A percentile compares a stretch with the other conserved stretches of the same genome.
phyloP scores from a whole-genome alignment of 2,113 vertebrate genomes.

The Monopterus albus region DNA sequence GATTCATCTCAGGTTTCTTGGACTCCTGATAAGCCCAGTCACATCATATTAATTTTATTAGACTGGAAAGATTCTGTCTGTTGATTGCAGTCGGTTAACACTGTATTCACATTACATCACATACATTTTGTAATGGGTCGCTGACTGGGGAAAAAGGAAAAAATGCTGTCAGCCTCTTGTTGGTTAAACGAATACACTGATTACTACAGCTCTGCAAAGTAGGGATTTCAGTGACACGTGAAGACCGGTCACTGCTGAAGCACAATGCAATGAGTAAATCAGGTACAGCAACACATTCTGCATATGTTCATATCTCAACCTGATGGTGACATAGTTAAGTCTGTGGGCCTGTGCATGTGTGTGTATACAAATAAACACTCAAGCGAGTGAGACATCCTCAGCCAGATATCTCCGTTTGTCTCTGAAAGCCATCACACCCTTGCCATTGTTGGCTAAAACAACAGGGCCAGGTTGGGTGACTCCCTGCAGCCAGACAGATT shows the following conservation, averaged over 20 bases:
- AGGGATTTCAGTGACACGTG: neutral
- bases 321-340: conserved; percentile 27
- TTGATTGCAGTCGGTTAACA: neutral
- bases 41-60: neutral
- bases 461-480: conserved; percentile 61
- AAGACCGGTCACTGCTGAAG: conserved; percentile 24
- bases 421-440: conserved; percentile 79
- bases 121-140: neutral
- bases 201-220: neutral
- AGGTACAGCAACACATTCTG: neutral
- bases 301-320: conserved; percentile 26
- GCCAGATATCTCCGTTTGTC: conserved; percentile 76
- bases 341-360: conserved; percentile 20
- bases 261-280: conserved; percentile 27
- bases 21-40: neutral
- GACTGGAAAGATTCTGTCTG: neutral
- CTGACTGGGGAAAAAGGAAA: neutral
- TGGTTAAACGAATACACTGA: too few relatives aligned
- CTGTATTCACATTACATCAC: neutral
- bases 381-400: conserved; percentile 64
- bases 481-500: conserved; percentile 63
- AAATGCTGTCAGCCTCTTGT: too few relatives aligned
- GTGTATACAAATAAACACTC: conserved; percentile 42
- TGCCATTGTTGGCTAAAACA: conserved; percentile 81
- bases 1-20: conserved; percentile 1